These are phyloP conservation scores for Tyria jacobaeae DNA, from an alignment of 2,888 invertebrate genomes.

Conservation along the genomic window DNA sequence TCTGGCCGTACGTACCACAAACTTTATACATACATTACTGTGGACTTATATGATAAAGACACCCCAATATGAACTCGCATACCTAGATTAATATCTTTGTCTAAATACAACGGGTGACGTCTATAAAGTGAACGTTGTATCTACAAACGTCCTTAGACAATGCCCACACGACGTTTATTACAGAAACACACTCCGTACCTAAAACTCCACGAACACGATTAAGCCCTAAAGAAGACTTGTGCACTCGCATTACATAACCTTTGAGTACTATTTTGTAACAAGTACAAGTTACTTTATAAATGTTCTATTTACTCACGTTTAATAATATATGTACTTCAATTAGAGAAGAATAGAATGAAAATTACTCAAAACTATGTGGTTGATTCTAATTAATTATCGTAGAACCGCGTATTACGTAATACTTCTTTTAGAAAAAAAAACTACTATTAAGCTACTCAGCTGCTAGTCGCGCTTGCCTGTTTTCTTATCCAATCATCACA, in stretches of 20 bases:
- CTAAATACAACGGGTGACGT: slow-evolving; percentile 12
- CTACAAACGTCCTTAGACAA: slow-evolving; percentile 16
- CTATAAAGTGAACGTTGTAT: slow-evolving; percentile 14
- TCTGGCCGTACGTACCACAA: not conserved
- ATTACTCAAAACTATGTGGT: slow-evolving; percentile 30
- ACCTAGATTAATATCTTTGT: slow-evolving; percentile 11
- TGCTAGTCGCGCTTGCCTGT: slow-evolving; percentile 46
- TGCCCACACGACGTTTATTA: slow-evolving; percentile 27
- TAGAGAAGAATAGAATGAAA: slow-evolving; percentile 30
- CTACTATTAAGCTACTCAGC: slow-evolving; percentile 9
- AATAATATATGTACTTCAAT: too few relatives aligned
- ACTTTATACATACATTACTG: not conserved
- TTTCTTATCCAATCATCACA: slow-evolving; percentile 54
- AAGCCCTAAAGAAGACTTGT: slow-evolving; percentile 43
- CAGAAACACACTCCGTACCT: slow-evolving; percentile 31
- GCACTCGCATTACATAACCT: slow-evolving; percentile 54
- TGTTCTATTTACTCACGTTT: slow-evolving; percentile 37
- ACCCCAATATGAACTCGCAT: slow-evolving; percentile 2
- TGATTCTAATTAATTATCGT: slow-evolving; percentile 43
- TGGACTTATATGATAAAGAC: not conserved
- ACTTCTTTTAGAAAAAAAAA: slow-evolving; percentile 14
- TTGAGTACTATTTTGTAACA: slow-evolving; percentile 44
- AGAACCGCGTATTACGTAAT: slow-evolving; percentile 36
- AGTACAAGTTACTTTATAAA: slow-evolving; percentile 40
- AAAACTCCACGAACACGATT: slow-evolving; percentile 39